These are phyloP conservation scores for Myiagra hebetior DNA, from an alignment of 2,113 vertebrate species.

Conservation along the genomic window DNA sequence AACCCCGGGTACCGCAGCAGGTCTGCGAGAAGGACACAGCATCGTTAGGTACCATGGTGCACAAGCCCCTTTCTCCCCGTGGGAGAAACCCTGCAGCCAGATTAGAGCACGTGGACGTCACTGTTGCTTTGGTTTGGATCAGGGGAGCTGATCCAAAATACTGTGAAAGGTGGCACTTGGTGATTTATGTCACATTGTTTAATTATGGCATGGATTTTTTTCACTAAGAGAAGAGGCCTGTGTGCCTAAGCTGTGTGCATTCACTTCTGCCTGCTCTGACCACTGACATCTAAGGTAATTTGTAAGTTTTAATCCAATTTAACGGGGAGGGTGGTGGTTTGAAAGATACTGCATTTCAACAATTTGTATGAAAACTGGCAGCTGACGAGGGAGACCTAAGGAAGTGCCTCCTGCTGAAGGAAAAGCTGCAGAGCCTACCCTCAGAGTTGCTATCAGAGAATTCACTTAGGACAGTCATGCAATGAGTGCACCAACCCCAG, in stretches of 20 bases:
- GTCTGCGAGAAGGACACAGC: not conserved
- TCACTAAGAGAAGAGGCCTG: not conserved
- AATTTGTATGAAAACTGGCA: not conserved
- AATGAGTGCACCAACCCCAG: not conserved
- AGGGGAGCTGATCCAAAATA: not conserved
- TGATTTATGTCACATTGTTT: not conserved
- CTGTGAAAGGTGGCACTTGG: rapidly evolving
- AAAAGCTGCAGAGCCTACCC: not conserved
- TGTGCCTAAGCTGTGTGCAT: not conserved
- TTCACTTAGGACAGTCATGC: not conserved
- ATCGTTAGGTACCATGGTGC: not conserved
- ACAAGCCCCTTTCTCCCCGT: not conserved
- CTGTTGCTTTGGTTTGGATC: not conserved
- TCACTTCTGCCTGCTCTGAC: not conserved
- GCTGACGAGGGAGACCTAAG: not conserved
- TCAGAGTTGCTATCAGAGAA: not conserved
- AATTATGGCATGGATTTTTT: not conserved
- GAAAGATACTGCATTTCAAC: not conserved
- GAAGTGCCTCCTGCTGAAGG: not conserved
- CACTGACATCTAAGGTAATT: not conserved
- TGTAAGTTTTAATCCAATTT: not conserved
- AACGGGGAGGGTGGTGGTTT: not conserved
- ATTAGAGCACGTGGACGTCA: not conserved
- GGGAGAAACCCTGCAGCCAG: not conserved
- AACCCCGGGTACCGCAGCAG: slow-evolving; percentile 51